Base-by-base conservation (phyloP, 2,888 invertebrate species). In the Cataglyphis cursor region DNA sequence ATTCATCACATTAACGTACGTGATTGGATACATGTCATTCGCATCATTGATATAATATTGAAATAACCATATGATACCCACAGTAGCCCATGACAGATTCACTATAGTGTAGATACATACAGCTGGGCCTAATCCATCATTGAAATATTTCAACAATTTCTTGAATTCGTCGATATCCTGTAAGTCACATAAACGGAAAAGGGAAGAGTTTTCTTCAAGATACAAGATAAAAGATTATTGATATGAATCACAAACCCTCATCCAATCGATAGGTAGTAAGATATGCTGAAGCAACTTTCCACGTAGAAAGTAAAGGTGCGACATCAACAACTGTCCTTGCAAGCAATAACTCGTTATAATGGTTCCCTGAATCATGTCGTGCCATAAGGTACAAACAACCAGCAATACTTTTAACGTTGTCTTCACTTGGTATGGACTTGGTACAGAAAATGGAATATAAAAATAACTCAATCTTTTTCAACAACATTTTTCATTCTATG, bases 321-420 rank as follows among this genome's bases (percentile, higher is more conserved):
- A 97, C 85, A 97, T 96, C 87, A 98, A 93, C 80, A 98, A 95
- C 94, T 98, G 97, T 68, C 97, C 97, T 95, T 98, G 98, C 31
- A 98, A 96, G 91, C 97, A 97, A 94, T 98, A 98, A 94, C 97
- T 98, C 44, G 97, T 97, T 87, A 98, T 96, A 75, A 98, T 96
- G 4, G 97, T 97, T n/a, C 97, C 97, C 95, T 98, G 97, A 78
- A 98, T 97, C 95, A 97, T 96, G 93, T 98, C 98, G 92, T 98
- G 98, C 94, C 97, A 96, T 84, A 97, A 94, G 12, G 97, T 97
- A 87, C 97, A 97, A 59, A 96, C 93, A 41, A 97, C 96, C 82
- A 98, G 94, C 9, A 97, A 92, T 51, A 97, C 95, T 95, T 97
- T 96, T 64, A 97, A 92, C 1, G 94, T 87, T 84, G 96, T 91